Conservation (phyloP, 2,113 vertebrate genomes). For the Limnothrissa miodon region DNA sequence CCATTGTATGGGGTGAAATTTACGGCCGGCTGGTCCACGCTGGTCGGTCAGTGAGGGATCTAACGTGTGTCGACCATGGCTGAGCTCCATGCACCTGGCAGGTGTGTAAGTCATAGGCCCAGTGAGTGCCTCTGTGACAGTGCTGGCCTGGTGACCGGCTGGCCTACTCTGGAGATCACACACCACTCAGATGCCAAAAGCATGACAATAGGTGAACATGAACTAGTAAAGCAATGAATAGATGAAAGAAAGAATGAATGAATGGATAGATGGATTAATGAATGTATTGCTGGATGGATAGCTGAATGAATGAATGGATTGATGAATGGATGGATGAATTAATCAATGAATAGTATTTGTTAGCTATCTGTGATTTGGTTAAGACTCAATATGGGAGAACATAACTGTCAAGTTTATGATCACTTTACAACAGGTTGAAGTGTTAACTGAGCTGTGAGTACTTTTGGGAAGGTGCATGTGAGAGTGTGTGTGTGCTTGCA, state of each 20-base stretch:
- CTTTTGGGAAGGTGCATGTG: not conserved
- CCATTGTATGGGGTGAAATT: conserved; percentile 61
- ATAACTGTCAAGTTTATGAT: conserved; percentile 4
- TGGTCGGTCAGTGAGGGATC: not conserved
- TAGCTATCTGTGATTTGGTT: not conserved
- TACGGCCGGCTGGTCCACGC: conserved; percentile 38
- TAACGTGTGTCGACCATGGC: conserved; percentile 8
- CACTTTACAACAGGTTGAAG: not conserved
- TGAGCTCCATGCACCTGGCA: not conserved
- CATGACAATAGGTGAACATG: not conserved
- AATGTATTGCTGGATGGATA: not conserved
- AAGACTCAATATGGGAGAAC: not conserved
- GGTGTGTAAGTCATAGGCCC: not conserved
- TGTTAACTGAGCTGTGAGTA: not conserved
- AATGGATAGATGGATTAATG: not conserved
- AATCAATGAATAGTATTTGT: too few relatives aligned
- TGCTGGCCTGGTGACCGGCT: not conserved
- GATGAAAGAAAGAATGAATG: not conserved
- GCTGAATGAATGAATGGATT: not conserved
- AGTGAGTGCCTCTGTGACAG: not conserved
- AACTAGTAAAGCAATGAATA: not conserved
- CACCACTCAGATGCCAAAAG: not conserved
- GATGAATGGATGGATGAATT: not conserved
- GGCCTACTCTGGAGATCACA: not conserved
- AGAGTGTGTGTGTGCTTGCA: not conserved